Conservation (phyloP, 2,888 invertebrate genomes). For the Operophtera brumata region DNA sequence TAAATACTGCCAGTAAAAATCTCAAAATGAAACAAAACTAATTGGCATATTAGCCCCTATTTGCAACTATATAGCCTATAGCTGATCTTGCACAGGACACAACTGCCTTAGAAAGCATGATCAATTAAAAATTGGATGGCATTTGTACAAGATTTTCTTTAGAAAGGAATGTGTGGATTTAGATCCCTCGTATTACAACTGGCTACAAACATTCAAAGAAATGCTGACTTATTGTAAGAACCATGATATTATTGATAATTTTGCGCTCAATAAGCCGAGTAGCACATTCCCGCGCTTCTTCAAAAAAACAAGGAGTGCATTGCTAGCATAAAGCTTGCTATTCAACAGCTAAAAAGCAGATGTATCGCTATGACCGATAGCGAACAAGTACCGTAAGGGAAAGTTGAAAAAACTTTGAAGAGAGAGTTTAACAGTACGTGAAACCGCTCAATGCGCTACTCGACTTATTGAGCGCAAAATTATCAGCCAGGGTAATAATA, state of each 20-base stretch:
- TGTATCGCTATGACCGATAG: too few species aligned
- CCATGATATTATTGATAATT: conserved; percentile 45
- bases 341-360: too few species aligned
- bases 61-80: conserved; percentile 76
- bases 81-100: conserved; percentile 50
- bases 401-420: too few species aligned
- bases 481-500: too few species aligned
- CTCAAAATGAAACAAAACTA: conserved; percentile 38
- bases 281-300: too few species aligned
- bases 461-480: too few species aligned
- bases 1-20: conserved; percentile 47
- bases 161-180: conserved; percentile 59
- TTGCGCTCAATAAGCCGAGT: too few species aligned
- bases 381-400: too few species aligned
- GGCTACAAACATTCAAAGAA: conserved; percentile 62
- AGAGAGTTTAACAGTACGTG: too few species aligned
- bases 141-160: conserved; percentile 55
- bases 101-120: conserved; percentile 64
- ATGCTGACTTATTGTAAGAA: conserved; percentile 53
- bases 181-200: conserved; percentile 60
- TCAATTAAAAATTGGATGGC: conserved; percentile 63
- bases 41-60: conserved; percentile 83
- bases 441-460: too few species aligned
- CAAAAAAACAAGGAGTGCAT: too few species aligned
- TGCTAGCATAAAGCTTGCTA: too few species aligned